phyloP scores from a whole-genome alignment of 2,113 vertebrate species.

The Dasyprocta punctata region DNA sequence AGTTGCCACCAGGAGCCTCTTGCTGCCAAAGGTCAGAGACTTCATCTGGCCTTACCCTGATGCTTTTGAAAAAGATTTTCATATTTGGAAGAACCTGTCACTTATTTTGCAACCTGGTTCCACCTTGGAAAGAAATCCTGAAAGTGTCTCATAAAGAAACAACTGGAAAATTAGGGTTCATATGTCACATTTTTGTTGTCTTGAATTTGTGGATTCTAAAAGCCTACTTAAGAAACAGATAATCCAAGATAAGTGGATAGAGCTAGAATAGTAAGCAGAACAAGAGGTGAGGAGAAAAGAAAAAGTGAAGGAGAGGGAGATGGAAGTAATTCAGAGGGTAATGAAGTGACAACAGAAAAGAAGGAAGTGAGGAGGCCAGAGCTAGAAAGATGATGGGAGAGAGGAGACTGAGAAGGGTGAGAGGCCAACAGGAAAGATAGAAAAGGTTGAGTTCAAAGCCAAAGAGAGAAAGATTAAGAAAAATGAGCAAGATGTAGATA shows the following conservation, averaged over 20 bases:
- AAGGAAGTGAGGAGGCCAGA: neutral
- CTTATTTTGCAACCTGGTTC: neutral
- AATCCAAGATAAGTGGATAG: neutral
- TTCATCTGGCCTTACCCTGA: neutral
- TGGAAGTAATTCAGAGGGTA: neutral
- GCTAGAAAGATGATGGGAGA: neutral
- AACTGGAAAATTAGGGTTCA: neutral
- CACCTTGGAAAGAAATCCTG: neutral
- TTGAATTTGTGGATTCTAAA: neutral
- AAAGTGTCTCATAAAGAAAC: slow-evolving; percentile 11
- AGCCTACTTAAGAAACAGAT: neutral
- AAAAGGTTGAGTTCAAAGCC: accelerated
- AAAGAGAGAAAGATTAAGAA: neutral
- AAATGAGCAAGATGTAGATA: neutral
- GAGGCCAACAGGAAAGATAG: neutral
- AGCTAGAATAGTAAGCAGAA: neutral
- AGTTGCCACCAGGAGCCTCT: neutral
- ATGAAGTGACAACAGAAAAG: accelerated
- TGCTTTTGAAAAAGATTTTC: neutral
- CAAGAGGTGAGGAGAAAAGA: neutral
- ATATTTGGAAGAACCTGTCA: neutral
- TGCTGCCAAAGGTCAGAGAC: neutral
- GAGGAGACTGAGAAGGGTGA: neutral
- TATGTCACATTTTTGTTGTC: neutral
- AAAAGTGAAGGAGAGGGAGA: neutral